A percentile compares a stretch with the other conserved stretches of the same genome.
These are phyloP conservation scores for Limnephilus rhombicus DNA, from an alignment of 2,888 invertebrate species.

Conservation along the genomic window DNA sequence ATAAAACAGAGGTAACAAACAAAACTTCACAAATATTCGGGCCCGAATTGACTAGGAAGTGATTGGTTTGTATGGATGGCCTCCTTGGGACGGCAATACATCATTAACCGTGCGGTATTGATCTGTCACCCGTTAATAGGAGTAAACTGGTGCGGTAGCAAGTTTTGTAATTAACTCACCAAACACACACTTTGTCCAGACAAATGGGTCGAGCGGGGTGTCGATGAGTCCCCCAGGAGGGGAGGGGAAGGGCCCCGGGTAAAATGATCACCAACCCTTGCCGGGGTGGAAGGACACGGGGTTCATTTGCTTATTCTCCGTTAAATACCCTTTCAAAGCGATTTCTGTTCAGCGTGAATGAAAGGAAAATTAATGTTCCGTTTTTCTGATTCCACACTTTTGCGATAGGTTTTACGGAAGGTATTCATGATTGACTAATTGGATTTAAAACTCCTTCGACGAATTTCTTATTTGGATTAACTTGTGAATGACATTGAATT, in stretches of 20 bases:
- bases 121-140: constrained; percentile 58
- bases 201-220: constrained; percentile 43
- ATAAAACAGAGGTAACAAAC: neutral
- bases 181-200: constrained; percentile 49
- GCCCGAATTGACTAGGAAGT: neutral
- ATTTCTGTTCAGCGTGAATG: neutral
- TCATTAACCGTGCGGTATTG: constrained; percentile 55
- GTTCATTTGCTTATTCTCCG: constrained; percentile 24
- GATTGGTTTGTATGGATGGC: neutral
- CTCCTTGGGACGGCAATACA: constrained; percentile 46
- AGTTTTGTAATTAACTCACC: constrained; percentile 60
- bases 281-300: neutral
- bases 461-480: neutral
- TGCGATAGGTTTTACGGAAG: neutral
- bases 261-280: constrained; percentile 20
- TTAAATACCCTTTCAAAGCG: constrained; percentile 18
- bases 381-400: neutral
- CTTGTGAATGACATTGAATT: neutral
- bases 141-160: constrained; percentile 50
- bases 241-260: constrained; percentile 21
- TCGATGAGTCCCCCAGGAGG: constrained; percentile 7
- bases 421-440: neutral
- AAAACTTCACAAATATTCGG: neutral
- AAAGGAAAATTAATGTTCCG: constrained; percentile 5
- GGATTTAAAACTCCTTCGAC: neutral